Evolutionary conservation across 2,888 invertebrate genomes (phyloP), one percentile per base, ranked within the genome.

Genomic region (Sinhomidia bicolor): DNA sequence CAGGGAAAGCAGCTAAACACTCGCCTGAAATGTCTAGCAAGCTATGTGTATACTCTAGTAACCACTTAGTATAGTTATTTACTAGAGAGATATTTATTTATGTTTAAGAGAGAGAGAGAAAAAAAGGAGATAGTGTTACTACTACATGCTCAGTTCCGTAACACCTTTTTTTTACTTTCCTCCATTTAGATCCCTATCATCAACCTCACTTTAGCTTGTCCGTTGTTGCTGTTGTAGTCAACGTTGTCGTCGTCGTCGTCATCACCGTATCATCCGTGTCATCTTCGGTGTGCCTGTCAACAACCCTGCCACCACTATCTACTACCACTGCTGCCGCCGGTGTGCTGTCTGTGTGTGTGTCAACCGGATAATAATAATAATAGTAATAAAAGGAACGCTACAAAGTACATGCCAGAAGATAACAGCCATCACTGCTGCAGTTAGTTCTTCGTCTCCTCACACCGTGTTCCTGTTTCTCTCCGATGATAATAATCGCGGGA

Each of bases 101-200:
- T n/a, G n/a, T n/a, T n/a, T n/a, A n/a, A n/a, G n/a, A n/a, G n/a
- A n/a, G n/a, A n/a, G n/a, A n/a, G n/a, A n/a, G n/a, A n/a, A n/a
- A n/a, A n/a, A n/a, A n/a, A n/a, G n/a, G n/a, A n/a, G n/a, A n/a
- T n/a, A n/a, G n/a, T n/a, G n/a, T n/a, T n/a, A n/a, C n/a, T n/a
- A n/a, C n/a, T 71, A 26, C 20, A 26, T 26, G 44, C 54, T 54
- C 51, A 14, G 29, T 78, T 29, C 26, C 41, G 36, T 32, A 41
- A 79, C 78, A 57, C 23, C 54, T 65, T 36, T 41, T 23, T 44
- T 65, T 65, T 47, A 29, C 81, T 9, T 65, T 81, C 41, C 47
- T 9, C 44, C 80, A 41, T 81, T 81, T 44, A 81, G 81, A 81
- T 81, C 44, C 12, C 54, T n/a, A n/a, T n/a, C 65, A 81, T 65